Base-by-base conservation (phyloP, 2,888 invertebrate genomes). In the Melanophora roralis region DNA sequence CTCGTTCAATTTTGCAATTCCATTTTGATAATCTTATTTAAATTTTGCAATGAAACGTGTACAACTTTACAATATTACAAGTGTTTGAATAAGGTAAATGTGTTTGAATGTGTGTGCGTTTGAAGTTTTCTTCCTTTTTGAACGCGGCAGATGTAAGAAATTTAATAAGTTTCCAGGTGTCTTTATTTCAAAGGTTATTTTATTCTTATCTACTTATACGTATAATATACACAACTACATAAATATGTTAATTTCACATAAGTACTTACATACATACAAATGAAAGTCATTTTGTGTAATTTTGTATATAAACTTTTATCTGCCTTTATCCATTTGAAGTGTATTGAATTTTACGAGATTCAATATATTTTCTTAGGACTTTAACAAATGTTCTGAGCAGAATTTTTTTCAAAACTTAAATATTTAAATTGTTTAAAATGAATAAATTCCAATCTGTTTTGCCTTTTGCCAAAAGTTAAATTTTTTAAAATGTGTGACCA, bases 11-110 rank as follows among this genome's bases (percentile, higher is more conserved):
- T 45, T 45, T 19, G 19, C 23, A 60, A 60, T 60, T 60, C 60
- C 60, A 43, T 60, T 27, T 43, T 60, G 27, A 60, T 60, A 60
- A 60, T 43, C 60, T 60, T 16, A 60, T 60, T 60, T 60, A 27
- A 40, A 60, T 43, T 60, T 43, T 60, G 21, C 43, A 60, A 43
- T 43, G 60, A 60, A 60, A 60, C 60, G 60, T 60, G 60, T 60
- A 16, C 14, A 40, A 32, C 9, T 32, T 60, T 43, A 43, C 43
- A 43, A 40, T 60, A 60, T 14, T 14, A 40, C 5, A 2, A 40
- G 11, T 12, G 3, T 6, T 27, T 27, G 3, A 5, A 27, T 27
- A 27, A 5, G n/a, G 16, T 14, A 9, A 14, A 14, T 43, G 7
- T 1, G 34, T 16, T 21, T 49, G 23, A 6, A 6, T 27, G 23